Conservation (phyloP, 2,888 invertebrate genomes). For the Salticus scenicus region DNA sequence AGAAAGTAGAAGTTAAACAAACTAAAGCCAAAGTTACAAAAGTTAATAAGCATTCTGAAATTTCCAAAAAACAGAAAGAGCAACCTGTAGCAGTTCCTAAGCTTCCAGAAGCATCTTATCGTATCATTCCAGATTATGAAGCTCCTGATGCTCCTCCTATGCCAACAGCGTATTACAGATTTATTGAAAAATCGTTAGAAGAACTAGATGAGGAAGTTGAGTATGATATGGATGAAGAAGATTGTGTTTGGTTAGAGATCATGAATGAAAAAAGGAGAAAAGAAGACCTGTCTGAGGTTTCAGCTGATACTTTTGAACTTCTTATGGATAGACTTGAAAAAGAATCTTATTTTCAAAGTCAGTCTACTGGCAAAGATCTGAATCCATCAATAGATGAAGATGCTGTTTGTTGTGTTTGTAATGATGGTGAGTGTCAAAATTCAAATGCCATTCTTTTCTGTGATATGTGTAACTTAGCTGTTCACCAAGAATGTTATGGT, state of each 20-base stretch:
- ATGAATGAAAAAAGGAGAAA: conserved; percentile 87
- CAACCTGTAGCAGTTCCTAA: conserved; percentile 74
- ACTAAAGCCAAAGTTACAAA: conserved; percentile 60
- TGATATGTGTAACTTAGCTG: conserved; percentile 99
- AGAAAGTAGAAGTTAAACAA: conserved; percentile 57
- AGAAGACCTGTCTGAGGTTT: conserved; percentile 84
- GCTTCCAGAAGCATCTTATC: conserved; percentile 83
- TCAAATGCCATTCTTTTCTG: conserved; percentile 99
- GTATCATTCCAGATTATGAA: conserved; percentile 85
- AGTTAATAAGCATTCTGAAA: conserved; percentile 62
- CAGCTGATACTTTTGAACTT: conserved; percentile 92
- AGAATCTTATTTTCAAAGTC: conserved; percentile 92
- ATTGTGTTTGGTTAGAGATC: conserved; percentile 92
- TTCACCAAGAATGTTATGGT: conserved; percentile 99
- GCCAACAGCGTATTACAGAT: conserved; percentile 90
- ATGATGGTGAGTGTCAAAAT: conserved; percentile 99
- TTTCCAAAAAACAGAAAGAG: conserved; percentile 72
- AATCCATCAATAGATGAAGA: conserved; percentile 94
- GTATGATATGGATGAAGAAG: conserved; percentile 99
- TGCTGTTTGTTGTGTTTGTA: conserved; percentile 98
- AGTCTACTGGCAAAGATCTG: conserved; percentile 78
- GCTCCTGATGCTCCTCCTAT: conserved; percentile 88
- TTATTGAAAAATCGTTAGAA: conserved; percentile 94
- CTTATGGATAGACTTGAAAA: conserved; percentile 98
- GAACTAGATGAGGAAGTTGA: conserved; percentile 94